A percentile compares a stretch with the other conserved stretches of the same genome.
These are phyloP conservation scores for Montipora efflorescens DNA, from an alignment of 64 coral and sea anemone species.

Conservation along the genomic window DNA sequence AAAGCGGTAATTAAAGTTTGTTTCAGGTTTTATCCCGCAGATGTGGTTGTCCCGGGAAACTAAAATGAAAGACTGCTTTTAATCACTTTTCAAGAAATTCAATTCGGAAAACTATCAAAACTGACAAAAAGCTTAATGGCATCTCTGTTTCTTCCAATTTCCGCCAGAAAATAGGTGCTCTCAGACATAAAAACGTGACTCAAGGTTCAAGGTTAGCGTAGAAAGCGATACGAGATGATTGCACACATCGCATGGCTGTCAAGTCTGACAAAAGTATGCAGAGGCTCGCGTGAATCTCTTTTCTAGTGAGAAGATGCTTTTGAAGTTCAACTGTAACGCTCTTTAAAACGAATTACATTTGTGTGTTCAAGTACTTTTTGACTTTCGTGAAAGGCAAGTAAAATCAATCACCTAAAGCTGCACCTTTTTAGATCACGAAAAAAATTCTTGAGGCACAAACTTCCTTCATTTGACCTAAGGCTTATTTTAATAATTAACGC, in stretches of 20 bases:
- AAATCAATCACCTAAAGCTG: no score
- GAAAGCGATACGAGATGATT: no score
- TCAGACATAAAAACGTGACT: no score
- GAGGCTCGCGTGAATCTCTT: neutral
- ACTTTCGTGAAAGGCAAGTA: neutral
- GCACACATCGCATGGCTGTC: neutral
- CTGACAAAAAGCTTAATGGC: neutral
- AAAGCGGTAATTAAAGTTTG: constrained; percentile 1
- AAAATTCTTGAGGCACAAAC: no score
- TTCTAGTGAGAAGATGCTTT: neutral
- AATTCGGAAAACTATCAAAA: neutral
- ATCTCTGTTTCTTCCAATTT: no score
- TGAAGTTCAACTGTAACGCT: neutral
- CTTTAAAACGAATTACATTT: neutral
- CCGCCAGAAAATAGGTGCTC: no score
- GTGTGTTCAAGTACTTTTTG: neutral
- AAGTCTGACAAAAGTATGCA: no score
- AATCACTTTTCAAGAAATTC: neutral
- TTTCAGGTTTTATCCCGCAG: neutral
- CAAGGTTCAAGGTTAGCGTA: no score
- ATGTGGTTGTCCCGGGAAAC: constrained; percentile 37
- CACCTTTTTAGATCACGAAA: no score
- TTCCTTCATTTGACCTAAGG: no score
- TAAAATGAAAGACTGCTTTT: neutral
- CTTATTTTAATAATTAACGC: no score